Conservation (phyloP, 92 coral and sea anemone genomes). For the Palythoa caribaeorum region DNA sequence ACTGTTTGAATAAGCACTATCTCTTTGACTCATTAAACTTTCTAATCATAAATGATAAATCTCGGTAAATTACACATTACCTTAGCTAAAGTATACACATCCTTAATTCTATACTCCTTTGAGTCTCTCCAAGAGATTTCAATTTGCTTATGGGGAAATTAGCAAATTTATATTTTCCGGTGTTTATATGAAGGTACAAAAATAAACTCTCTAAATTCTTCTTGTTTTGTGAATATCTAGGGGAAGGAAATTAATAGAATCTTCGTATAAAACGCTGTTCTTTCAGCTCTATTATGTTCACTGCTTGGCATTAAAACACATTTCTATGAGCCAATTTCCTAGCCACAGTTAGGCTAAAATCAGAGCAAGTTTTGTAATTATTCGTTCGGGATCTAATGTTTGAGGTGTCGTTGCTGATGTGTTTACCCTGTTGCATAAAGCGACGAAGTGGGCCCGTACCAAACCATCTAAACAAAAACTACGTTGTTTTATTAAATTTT, state of each 20-base stretch:
- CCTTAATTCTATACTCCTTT: constrained; percentile 57
- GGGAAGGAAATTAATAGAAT: constrained; percentile 53
- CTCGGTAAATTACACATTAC: constrained; percentile 72
- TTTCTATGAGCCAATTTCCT: constrained; percentile 46
- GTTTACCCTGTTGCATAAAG: constrained; percentile 38
- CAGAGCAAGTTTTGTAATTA: neutral
- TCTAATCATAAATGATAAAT: constrained; percentile 56
- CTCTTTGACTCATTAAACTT: constrained; percentile 64
- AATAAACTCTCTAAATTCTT: constrained; percentile 60
- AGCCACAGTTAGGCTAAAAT: constrained; percentile 17
- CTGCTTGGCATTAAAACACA: constrained; percentile 23
- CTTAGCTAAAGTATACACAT: constrained; percentile 54
- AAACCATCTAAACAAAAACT: constrained; percentile 55
- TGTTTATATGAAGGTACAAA: constrained; percentile 60
- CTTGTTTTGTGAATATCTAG: constrained; percentile 47
- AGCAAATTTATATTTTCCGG: constrained; percentile 72
- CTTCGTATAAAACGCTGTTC: constrained; percentile 24
- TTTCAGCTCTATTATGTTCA: constrained; percentile 35
- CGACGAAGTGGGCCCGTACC: neutral
- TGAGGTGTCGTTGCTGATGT: constrained; percentile 25
- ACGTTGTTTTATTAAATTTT: constrained; percentile 66
- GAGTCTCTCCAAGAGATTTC: constrained; percentile 51
- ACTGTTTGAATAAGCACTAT: constrained; percentile 50
- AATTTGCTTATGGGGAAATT: constrained; percentile 73
- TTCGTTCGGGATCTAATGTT: constrained; percentile 8